Base-by-base conservation (phyloP, 2,888 invertebrate genomes). In the Argyra leucocephala region DNA sequence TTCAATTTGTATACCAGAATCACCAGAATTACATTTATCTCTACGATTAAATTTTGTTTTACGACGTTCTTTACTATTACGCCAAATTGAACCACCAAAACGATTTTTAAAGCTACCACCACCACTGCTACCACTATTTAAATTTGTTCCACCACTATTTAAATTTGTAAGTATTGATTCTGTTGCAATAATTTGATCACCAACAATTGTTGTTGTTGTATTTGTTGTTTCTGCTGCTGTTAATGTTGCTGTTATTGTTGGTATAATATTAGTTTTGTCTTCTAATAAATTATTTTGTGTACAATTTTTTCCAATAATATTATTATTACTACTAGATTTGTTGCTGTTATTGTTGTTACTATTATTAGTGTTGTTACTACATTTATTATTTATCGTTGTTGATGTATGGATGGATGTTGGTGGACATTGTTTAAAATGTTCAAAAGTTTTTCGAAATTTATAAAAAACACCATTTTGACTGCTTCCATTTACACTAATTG, bases 1-100 rank as follows among this genome's bases (percentile, higher is more conserved):
- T 81, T 87, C 86, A 71, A 88, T 85, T 78, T 88, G 87, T 73
- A 88, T 88, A 69, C 88, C 88, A 68, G 87, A 88, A 77, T 88
- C 88, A 5, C 88, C 88, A 74, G 87, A 88, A 77, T 87, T 87
- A 77, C 88, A 88, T 76, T 88, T 88, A 70, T 86, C 85, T 71
- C 83, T 86, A 66, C 88, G 81, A 66, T 86, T 85, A 64, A 86
- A 85, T 76, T 88, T 88, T 70, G 84, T 85, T 74, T 85, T 86
- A 73, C 87, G 87, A 65, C 86, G 81, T 73, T 88, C 88, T 74
- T 87, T 88, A 73, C 87, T 88, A 22, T 85, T 84, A 67, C 88
- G 83, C 87, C 88, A 88, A 65, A 86, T 84, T 64, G 88, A 80
- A 31, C 87, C 86, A n/a, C 88, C 88, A 74, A 88, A 86, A 72